Base-by-base conservation (phyloP, 2,113 vertebrate genomes). In the Tinamus guttatus region DNA sequence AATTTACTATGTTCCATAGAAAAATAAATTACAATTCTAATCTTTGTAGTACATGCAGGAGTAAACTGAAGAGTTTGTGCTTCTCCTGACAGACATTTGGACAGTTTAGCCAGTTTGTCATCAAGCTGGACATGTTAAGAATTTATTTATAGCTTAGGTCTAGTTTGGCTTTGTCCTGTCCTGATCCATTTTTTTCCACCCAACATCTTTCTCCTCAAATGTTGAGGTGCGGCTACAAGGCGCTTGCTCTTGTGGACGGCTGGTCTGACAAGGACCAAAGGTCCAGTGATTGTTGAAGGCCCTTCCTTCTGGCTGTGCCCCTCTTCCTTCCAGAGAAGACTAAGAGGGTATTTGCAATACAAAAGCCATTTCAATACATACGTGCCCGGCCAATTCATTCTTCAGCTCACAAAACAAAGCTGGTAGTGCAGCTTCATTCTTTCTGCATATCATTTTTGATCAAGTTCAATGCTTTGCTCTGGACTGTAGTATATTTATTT, bases 71-170 rank as follows among this genome's bases (percentile, higher is more conserved):
- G 5, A 5, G 2, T 76, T 59, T 21, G 54, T 45, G 6, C 5
- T 70, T 54, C 12, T 10, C 7, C 25, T 70, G 1, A 0, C n/a
- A 7, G 22, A 3, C 43, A 22, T 43, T 80, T 59, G 58, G 30
- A 19, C 17, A 43, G 5, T 58, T 75, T 81, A 47, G 40, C 24
- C 34, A 74, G 36, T 40, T 3, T 9, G 17, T 76, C 27, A 18
- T 67, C 32, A 54, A 1, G 5, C 24, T 24, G 64, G 15, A 64
- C 18, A 51, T 34, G 41, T 81, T 54, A 30, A 52, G 36, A 41
- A 10, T 25, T 2, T 11, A 19, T 0, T 1, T 7, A 4, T 19
- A 60, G 11, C 40, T 38, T 20, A 11, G 10, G 9, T 27, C 64
- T 54, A 73, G 22, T 25, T 71, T 70, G 67, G 17, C 40, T 58